phyloP scores from a whole-genome alignment of 35 echinoderm and acorn worm genomes.

The Ophioderma brevispina region DNA sequence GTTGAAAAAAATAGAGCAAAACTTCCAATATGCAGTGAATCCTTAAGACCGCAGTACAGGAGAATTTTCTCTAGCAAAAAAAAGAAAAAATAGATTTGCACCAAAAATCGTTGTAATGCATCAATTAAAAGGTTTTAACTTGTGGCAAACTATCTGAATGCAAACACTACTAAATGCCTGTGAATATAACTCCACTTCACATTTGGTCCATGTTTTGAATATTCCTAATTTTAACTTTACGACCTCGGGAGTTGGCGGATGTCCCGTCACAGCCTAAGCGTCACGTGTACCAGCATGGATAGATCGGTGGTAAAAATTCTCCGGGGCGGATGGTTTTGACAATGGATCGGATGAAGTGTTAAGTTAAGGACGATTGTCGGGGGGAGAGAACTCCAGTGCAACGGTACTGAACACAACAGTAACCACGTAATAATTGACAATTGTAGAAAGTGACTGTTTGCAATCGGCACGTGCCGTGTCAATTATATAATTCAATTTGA shows the following conservation, averaged over 20 bases:
- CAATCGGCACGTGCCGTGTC: not conserved
- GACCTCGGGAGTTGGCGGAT: not conserved
- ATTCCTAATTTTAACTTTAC: not conserved
- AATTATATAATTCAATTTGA: not conserved
- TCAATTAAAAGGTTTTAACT: not conserved
- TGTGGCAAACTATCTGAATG: not conserved
- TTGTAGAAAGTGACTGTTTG: not conserved
- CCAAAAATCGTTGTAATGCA: too few species aligned
- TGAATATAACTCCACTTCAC: not conserved
- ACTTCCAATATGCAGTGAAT: too few species aligned
- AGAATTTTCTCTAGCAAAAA: too few species aligned
- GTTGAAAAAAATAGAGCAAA: too few species aligned
- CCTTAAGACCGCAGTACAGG: too few species aligned
- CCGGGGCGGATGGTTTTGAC: not conserved
- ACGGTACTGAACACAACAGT: not conserved
- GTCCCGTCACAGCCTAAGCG: not conserved
- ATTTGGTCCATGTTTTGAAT: conserved; percentile 9
- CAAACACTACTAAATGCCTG: not conserved
- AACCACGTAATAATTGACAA: not conserved
- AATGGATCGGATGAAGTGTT: not conserved
- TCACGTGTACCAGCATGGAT: not conserved
- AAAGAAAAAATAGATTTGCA: too few species aligned
- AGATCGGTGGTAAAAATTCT: not conserved
- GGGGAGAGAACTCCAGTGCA: not conserved
- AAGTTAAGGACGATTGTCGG: not conserved